Percentiles rank a stretch among this genome's conserved stretches.
These are phyloP conservation scores for Crotophaga sulcirostris DNA, from an alignment of 2,113 vertebrate genomes.

Conservation along the genomic window DNA sequence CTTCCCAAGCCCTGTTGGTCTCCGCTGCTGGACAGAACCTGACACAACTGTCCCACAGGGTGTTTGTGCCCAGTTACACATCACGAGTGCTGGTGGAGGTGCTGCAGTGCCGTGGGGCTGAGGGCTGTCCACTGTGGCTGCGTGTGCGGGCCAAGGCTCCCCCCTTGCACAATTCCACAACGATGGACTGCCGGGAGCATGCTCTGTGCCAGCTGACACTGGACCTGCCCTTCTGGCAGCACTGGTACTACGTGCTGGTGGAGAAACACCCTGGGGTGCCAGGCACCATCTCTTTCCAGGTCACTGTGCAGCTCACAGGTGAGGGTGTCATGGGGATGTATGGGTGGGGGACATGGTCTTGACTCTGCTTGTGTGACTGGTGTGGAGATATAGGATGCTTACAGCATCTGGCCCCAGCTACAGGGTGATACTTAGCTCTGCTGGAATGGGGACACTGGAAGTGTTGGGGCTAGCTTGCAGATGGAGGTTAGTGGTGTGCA, in stretches of 20 bases:
- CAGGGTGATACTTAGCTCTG: neutral
- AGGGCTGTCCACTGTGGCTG: constrained; percentile 87
- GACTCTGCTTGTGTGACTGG: neutral
- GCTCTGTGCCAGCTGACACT: constrained; percentile 84
- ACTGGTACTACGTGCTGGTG: constrained; percentile 96
- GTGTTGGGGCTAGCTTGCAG: neutral
- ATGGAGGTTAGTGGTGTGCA: neutral
- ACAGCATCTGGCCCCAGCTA: neutral
- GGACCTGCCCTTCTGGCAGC: constrained; percentile 89
- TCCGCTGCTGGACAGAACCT: neutral
- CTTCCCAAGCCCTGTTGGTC: neutral
- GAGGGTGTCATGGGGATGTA: constrained; percentile 16
- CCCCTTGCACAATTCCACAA: constrained; percentile 93
- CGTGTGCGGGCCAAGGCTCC: constrained; percentile 91
- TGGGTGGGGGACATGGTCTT: neutral
- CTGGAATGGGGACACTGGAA: neutral
- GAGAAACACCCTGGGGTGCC: constrained; percentile 81
- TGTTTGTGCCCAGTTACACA: constrained; percentile 93
- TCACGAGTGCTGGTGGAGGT: constrained; percentile 90
- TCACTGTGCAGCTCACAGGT: constrained; percentile 91
- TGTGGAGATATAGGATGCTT: neutral
- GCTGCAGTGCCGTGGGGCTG: constrained; percentile 77
- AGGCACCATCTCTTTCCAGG: constrained; percentile 85
- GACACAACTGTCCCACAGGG: constrained; percentile 74
- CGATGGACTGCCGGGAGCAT: constrained; percentile 84